Percentiles rank a stretch among this genome's conserved stretches.
Evolutionary conservation across 2,113 vertebrate genomes (phyloP).

Genomic region (Boulengeromyrus knoepffleri): DNA sequence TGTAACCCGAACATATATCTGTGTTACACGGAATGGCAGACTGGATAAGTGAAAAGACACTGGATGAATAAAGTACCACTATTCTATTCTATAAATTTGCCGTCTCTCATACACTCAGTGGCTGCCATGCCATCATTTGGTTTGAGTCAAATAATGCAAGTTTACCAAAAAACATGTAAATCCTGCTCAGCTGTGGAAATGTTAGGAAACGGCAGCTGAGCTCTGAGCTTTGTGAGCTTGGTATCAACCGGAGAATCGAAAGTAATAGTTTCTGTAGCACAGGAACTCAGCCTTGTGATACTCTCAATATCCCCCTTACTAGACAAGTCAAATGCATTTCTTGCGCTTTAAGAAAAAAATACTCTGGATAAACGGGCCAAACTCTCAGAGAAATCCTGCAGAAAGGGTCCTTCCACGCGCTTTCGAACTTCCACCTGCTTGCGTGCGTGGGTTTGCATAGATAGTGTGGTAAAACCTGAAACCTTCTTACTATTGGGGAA

Average conservation of each 20-base stretch:
- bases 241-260: not conserved
- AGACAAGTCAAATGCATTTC: not conserved
- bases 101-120: not conserved
- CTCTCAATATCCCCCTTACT: not conserved
- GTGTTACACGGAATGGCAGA: not conserved
- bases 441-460: not conserved
- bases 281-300: not conserved
- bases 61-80: not conserved
- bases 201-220: not conserved
- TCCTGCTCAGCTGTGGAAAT: not conserved
- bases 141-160: not conserved
- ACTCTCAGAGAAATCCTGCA: not conserved
- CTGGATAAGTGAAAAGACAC: not conserved
- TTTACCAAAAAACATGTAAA: not conserved
- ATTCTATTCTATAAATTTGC: not conserved
- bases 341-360: not conserved
- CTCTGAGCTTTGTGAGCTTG: not conserved
- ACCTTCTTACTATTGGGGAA: no score
- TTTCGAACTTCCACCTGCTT: not conserved
- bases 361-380: not conserved
- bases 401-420: not conserved
- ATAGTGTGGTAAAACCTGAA: no score
- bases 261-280: not conserved
- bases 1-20: not conserved
- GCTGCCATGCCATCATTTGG: not conserved